Conservation (phyloP, 2,888 invertebrate genomes). For the Actias luna region DNA sequence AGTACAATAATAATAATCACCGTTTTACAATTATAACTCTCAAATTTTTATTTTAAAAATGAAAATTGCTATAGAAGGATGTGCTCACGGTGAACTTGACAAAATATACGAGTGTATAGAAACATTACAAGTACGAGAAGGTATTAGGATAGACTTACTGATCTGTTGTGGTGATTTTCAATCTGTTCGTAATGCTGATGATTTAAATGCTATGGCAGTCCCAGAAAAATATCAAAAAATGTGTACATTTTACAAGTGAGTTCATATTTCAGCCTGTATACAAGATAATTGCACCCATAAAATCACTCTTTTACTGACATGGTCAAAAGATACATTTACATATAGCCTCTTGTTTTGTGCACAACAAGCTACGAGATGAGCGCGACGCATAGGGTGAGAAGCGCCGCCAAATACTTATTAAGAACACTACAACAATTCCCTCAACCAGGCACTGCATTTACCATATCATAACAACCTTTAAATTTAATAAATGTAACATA, state of each 20-base stretch:
- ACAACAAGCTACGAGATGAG: too few relatives aligned
- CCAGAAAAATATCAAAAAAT: slow-evolving; percentile 94
- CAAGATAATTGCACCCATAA: not conserved
- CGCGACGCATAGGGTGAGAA: too few relatives aligned
- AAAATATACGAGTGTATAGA: slow-evolving; percentile 94
- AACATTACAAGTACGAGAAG: slow-evolving; percentile 87
- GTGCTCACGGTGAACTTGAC: slow-evolving; percentile 98
- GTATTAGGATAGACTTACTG: slow-evolving; percentile 92
- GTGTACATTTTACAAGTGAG: slow-evolving; percentile 66
- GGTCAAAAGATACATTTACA: too few relatives aligned
- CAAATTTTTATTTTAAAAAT: slow-evolving; percentile 69
- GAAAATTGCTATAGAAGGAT: slow-evolving; percentile 98
- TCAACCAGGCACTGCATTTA: too few relatives aligned
- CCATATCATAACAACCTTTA: not conserved
- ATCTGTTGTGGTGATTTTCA: slow-evolving; percentile 99
- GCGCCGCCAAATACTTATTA: too few relatives aligned
- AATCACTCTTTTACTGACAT: not conserved
- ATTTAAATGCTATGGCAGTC: slow-evolving; percentile 97
- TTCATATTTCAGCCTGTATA: slow-evolving; percentile 8
- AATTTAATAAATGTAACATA: not conserved
- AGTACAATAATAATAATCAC: not conserved
- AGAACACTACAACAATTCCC: too few relatives aligned
- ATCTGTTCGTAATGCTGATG: slow-evolving; percentile 93
- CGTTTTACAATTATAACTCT: not conserved
- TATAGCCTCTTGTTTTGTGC: too few relatives aligned